Evolutionary conservation across 1,140 invertebrate genomes (phyloP).

Genomic region (Calliopsis andreniformis): DNA sequence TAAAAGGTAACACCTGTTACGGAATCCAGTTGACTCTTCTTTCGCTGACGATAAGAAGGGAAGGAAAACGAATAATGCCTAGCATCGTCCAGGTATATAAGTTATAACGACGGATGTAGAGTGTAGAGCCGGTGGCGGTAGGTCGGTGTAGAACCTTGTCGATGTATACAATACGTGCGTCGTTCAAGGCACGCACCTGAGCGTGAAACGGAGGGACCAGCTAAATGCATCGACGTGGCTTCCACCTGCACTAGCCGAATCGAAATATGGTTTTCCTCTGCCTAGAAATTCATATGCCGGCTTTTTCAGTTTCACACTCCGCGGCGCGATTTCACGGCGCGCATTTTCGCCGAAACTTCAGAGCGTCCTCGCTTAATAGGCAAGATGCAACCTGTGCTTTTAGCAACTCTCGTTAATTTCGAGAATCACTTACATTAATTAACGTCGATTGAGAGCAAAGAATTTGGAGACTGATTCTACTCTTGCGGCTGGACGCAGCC

Average conservation of each 20-base stretch:
- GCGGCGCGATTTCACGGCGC: slow-evolving; percentile 10
- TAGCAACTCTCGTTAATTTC: slow-evolving; percentile 34
- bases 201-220: slow-evolving; percentile 64
- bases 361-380: not conserved
- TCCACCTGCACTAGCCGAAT: slow-evolving; percentile 57
- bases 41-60: slow-evolving; percentile 53
- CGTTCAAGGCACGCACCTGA: slow-evolving; percentile 66
- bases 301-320: slow-evolving; percentile 21
- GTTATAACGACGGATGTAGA: slow-evolving; percentile 36
- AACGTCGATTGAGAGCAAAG: slow-evolving; percentile 20
- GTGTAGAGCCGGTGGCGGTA: not conserved
- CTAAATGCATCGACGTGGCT: slow-evolving; percentile 65
- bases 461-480: slow-evolving; percentile 5
- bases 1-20: slow-evolving; percentile 37
- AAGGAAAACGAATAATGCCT: slow-evolving; percentile 49
- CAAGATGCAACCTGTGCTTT: not conserved
- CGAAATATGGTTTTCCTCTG: slow-evolving; percentile 43
- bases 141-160: not conserved
- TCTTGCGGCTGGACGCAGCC: not conserved
- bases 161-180: slow-evolving; percentile 17
- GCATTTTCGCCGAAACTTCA: slow-evolving; percentile 1
- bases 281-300: slow-evolving; percentile 24
- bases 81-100: slow-evolving; percentile 36
- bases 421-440: slow-evolving; percentile 23
- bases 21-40: slow-evolving; percentile 42